Base-by-base conservation (phyloP, 2,888 invertebrate genomes). In the Dynastes grantii region DNA sequence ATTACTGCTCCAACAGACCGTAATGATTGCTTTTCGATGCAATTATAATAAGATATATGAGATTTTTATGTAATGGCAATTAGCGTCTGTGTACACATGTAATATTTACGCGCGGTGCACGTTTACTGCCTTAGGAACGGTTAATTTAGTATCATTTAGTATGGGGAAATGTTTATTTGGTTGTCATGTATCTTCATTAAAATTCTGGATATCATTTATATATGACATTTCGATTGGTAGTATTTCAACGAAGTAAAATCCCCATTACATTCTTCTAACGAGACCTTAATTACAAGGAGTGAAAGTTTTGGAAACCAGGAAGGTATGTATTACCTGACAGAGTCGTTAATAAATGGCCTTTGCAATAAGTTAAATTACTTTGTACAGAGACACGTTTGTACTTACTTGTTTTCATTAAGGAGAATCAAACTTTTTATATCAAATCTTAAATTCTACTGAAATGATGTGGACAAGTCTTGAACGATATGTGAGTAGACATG, bases 21-120 rank as follows among this genome's bases (percentile, higher is more conserved):
- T 76, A 76, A 76, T 76, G 64, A 76, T 49, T 76, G 76, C 65
- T 37, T 58, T 65, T 67, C 76, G 51, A 40, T 53, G 55, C 55
- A 76, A 76, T 76, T 76, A 76, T 76, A 76, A 67, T 76, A 76
- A 76, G 76, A 76, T 76, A 76, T 76, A 76, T 67, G 67, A 32
- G 37, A 76, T 76, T 68, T 68, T 68, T 68, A 68, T 68, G 68
- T 68, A 68, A 68, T 68, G 27, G 51, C 68, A 68, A 68, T 68
- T 68, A 68, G 51, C 27, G 27, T 68, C 68, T 68, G 68, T 51
- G 27, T 49, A 68, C 68, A 51, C 51, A 68, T 68, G 68, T 51
- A 32, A 27, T 29, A 51, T 68, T 51, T 68, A 53, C 51, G 63
- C 63, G 63, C 27, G 27, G 63, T 63, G 29, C 27, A 63, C 63